Evolutionary conservation across 1,140 invertebrate genomes (phyloP), one percentile per base, ranked within the genome.

Genomic region (Elysia chlorotica): DNA sequence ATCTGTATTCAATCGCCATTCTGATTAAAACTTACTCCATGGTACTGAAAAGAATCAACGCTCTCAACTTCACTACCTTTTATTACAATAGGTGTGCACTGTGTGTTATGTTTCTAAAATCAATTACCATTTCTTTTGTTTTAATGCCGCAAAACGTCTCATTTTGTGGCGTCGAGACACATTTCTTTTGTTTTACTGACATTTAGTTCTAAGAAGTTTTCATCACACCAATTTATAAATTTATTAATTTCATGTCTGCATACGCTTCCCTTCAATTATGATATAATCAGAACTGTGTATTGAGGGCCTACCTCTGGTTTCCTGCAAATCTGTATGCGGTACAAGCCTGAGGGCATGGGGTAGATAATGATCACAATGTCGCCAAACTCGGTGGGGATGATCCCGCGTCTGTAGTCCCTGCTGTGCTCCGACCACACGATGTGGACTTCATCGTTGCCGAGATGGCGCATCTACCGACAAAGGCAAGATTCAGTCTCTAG

Each of bases 381-480:
- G 86, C 97, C 99, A 90, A 99, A 99, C 89, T 99, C 96, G 21
- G 98, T 99, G 30, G 98, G 96, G 85, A 99, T 94, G 74, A 99
- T 98, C 80, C 97, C 96, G 48, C 97, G 90, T 71, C 97, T 91
- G 89, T 99, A 99, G 83, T 98, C 95, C 66, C 96, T 90, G 85
- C 90, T 91, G 87, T 99, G 96, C 86, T 99, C 98, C 28, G 96
- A 98, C 98, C 98, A 99, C 21, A 99, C 96, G 74, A 99, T 97
- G 83, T 99, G 97, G 38, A 99, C 95, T 89, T 99, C 98, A 88
- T 99, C 98, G 88, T 99, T 99, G 54, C 97, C 97, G 65, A 99
- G 89, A 90, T 99, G 97, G 17, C 95, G 91, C 28, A 96, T 96
- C 93, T 96, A 81, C n/a, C n/a, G n/a, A n/a, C n/a, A n/a, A n/a